phyloP scores from a whole-genome alignment of 2,113 vertebrate genomes.

The Microtus montanus region DNA sequence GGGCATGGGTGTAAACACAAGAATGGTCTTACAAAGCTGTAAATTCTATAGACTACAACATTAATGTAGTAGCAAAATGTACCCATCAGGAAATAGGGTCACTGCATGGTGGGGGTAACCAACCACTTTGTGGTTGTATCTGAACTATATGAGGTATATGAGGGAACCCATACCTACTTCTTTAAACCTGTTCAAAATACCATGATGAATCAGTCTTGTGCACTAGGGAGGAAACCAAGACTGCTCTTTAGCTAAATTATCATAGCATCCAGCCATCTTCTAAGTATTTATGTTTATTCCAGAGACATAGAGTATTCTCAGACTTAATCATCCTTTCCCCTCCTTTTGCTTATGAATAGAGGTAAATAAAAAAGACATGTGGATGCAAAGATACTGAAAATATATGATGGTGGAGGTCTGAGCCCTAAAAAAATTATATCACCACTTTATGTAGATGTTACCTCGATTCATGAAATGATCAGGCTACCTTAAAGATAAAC shows the following conservation, averaged over 20 bases:
- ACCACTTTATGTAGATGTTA: not conserved
- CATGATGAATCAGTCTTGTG: not conserved
- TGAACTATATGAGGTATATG: not conserved
- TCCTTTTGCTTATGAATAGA: not conserved
- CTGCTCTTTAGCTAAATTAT: not conserved
- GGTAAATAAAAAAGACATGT: not conserved
- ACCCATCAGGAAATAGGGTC: too few species aligned
- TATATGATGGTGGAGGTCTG: not conserved
- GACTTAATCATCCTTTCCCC: not conserved
- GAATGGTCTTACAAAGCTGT: not conserved
- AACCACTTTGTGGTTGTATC: too few species aligned
- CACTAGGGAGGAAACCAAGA: not conserved
- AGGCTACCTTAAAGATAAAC: not conserved
- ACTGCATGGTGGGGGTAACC: too few species aligned
- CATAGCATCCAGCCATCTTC: too few species aligned
- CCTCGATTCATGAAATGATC: too few species aligned
- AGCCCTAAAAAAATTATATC: not conserved
- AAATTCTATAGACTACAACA: not conserved
- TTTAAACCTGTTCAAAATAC: not conserved
- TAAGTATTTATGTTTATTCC: too few species aligned
- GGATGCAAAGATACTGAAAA: not conserved
- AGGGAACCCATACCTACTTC: not conserved
- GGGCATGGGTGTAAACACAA: not conserved
- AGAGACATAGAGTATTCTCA: not conserved
- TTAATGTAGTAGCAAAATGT: not conserved